phyloP scores from a whole-genome alignment of 2,888 invertebrate genomes.

The Spisula solida region DNA sequence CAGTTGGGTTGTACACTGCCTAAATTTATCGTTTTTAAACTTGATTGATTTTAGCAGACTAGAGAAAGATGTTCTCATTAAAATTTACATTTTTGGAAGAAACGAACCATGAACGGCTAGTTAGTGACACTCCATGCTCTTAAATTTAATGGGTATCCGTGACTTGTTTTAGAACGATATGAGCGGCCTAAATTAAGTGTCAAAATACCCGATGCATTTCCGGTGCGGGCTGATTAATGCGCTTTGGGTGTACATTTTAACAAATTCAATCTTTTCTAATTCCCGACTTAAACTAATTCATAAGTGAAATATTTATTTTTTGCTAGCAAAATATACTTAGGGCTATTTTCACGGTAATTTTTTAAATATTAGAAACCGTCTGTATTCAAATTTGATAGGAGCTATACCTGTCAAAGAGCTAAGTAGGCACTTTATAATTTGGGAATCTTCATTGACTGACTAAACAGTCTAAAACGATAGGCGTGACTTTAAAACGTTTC shows the following conservation, averaged over 20 bases:
- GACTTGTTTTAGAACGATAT: constrained; percentile 22
- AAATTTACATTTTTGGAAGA: constrained; percentile 45
- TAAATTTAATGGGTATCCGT: constrained; percentile 29
- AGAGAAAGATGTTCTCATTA: constrained; percentile 29
- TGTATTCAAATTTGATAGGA: constrained; percentile 1
- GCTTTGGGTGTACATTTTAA: constrained; percentile 32
- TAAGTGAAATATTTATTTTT: constrained; percentile 3
- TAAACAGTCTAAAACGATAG: too few relatives aligned
- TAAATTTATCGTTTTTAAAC: constrained; percentile 49
- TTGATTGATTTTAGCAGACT: constrained; percentile 46
- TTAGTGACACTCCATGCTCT: constrained; percentile 26
- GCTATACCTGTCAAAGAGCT: neutral
- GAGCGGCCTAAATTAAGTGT: constrained; percentile 45
- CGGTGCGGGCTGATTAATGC: constrained; percentile 43
- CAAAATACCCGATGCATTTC: constrained; percentile 55
- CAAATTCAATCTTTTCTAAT: constrained; percentile 2
- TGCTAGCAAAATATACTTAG: neutral
- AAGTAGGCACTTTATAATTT: too few relatives aligned
- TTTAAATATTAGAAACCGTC: neutral
- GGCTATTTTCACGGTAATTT: constrained; percentile 2
- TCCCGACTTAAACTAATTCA: constrained; percentile 6
- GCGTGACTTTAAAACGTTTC: too few relatives aligned
- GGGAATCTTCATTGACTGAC: too few relatives aligned
- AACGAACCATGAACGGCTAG: constrained; percentile 38
- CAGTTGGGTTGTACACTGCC: constrained; percentile 41